Evolutionary conservation across 2,888 invertebrate species (phyloP).

Genomic region (Protophormia terraenovae): DNA sequence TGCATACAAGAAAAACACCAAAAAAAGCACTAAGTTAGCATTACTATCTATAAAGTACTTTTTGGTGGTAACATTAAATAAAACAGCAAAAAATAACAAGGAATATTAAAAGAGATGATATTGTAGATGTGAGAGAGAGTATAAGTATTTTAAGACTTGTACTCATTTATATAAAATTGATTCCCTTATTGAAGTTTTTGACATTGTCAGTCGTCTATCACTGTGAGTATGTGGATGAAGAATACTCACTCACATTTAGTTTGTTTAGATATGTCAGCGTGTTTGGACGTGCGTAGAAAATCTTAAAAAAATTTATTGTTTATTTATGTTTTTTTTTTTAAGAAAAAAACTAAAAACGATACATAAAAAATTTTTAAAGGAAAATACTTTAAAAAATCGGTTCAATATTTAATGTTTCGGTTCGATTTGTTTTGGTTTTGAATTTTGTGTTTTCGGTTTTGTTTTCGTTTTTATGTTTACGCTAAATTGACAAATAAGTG

Average conservation of each 20-base stretch:
- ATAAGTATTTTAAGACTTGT: conserved; percentile 46
- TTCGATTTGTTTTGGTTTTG: conserved; percentile 50
- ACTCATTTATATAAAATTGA: conserved; percentile 59
- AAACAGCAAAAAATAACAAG: background rate
- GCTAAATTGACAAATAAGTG: conserved; percentile 57
- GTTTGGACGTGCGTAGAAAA: conserved; percentile 51
- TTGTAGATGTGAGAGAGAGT: background rate
- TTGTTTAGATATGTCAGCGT: conserved; percentile 66
- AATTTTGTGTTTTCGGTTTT: conserved; percentile 8
- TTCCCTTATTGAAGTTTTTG: conserved; percentile 64
- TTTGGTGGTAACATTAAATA: conserved; percentile 51
- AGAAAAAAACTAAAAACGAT: conserved; percentile 20
- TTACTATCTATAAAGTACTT: conserved; percentile 21
- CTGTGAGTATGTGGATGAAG: conserved; percentile 3
- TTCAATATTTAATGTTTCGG: conserved; percentile 22
- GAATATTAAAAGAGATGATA: conserved; percentile 28
- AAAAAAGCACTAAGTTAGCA: background rate
- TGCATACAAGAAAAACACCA: background rate
- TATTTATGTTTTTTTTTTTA: conserved; percentile 44
- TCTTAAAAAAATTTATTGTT: conserved; percentile 32
- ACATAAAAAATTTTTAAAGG: background rate
- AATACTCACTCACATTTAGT: conserved; percentile 49
- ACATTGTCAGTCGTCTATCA: conserved; percentile 64
- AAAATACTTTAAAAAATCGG: conserved; percentile 27
- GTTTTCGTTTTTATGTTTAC: conserved; percentile 20